Percentiles rank a stretch among this genome's conserved stretches.
Evolutionary conservation across 2,888 invertebrate species (phyloP).

Genomic region (Lymantria monacha): DNA sequence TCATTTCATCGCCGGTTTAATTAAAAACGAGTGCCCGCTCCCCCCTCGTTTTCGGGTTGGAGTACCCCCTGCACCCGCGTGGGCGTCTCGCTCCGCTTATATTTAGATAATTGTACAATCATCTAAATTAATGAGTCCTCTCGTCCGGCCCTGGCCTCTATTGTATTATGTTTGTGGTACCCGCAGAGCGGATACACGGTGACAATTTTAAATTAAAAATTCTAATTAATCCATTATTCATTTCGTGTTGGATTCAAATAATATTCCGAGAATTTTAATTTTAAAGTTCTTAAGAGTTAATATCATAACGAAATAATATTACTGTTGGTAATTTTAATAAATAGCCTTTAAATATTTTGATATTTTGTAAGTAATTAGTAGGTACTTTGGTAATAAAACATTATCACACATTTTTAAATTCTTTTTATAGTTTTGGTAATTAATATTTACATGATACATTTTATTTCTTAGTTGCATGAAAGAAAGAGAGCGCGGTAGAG

Average conservation of each 20-base stretch:
- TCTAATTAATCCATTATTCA: slow-evolving; percentile 54
- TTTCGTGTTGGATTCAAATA: slow-evolving; percentile 40
- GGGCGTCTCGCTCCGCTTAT: slow-evolving; percentile 80
- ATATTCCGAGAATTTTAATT: slow-evolving; percentile 36
- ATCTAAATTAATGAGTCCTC: slow-evolving; percentile 82
- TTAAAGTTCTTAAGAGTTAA: slow-evolving; percentile 23
- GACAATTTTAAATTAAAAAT: slow-evolving; percentile 66
- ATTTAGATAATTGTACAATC: slow-evolving; percentile 83
- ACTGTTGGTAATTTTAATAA: slow-evolving; percentile 13
- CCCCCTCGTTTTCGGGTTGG: slow-evolving; percentile 77
- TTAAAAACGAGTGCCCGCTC: slow-evolving; percentile 82
- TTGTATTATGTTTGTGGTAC: slow-evolving; percentile 72
- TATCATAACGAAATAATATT: slow-evolving; percentile 22
- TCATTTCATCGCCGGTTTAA: slow-evolving; percentile 82
- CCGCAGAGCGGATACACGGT: slow-evolving; percentile 61
- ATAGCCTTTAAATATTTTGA: slow-evolving; percentile 1
- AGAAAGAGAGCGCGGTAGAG: background rate
- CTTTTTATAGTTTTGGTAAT: too few relatives aligned
- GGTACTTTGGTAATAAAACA: too few relatives aligned
- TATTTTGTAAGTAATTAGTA: too few relatives aligned
- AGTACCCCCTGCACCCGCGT: slow-evolving; percentile 69
- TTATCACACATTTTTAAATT: too few relatives aligned
- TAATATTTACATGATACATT: too few relatives aligned
- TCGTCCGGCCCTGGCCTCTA: slow-evolving; percentile 77
- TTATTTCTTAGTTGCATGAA: too few relatives aligned